Conservation (phyloP, 1,140 invertebrate genomes). For the Cotesia typhae region DNA sequence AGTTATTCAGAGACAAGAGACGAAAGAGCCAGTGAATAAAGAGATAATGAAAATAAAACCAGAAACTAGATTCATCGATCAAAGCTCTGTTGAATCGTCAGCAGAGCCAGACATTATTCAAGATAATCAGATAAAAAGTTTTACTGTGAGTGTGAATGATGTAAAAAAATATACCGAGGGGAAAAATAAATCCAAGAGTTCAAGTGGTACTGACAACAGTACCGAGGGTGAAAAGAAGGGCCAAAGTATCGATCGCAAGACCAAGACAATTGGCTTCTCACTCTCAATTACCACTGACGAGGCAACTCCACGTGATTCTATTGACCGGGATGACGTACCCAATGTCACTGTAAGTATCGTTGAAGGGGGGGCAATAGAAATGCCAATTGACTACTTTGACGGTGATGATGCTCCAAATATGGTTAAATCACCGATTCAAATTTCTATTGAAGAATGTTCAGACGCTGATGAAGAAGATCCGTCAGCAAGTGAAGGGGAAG, state of each 20-base stretch:
- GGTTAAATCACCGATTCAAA: constrained; percentile 64
- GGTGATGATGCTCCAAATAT: constrained; percentile 54
- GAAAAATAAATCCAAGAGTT: constrained; percentile 32
- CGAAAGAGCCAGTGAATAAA: constrained; percentile 24
- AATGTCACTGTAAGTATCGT: constrained; percentile 50
- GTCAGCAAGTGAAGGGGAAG: constrained; percentile 46
- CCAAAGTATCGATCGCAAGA: constrained; percentile 50
- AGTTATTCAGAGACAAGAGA: constrained; percentile 6
- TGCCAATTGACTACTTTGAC: constrained; percentile 49
- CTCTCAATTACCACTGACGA: constrained; percentile 46
- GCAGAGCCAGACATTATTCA: constrained; percentile 48
- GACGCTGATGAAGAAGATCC: constrained; percentile 51
- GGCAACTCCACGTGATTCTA: constrained; percentile 48
- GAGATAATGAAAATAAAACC: constrained; percentile 48
- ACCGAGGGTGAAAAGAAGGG: constrained; percentile 50
- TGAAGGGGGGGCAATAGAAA: constrained; percentile 35
- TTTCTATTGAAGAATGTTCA: constrained; percentile 65
- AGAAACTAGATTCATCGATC: constrained; percentile 57
- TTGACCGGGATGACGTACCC: constrained; percentile 57
- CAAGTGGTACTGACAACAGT: constrained; percentile 40
- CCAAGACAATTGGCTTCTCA: constrained; percentile 30
- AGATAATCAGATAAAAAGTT: constrained; percentile 41
- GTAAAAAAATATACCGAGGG: constrained; percentile 18
- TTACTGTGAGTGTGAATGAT: constrained; percentile 21
- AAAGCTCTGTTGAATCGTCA: constrained; percentile 55